Percentiles rank a stretch among this genome's conserved stretches.
phyloP scores from a whole-genome alignment of 2,888 invertebrate genomes.

The Hartigia nigra region DNA sequence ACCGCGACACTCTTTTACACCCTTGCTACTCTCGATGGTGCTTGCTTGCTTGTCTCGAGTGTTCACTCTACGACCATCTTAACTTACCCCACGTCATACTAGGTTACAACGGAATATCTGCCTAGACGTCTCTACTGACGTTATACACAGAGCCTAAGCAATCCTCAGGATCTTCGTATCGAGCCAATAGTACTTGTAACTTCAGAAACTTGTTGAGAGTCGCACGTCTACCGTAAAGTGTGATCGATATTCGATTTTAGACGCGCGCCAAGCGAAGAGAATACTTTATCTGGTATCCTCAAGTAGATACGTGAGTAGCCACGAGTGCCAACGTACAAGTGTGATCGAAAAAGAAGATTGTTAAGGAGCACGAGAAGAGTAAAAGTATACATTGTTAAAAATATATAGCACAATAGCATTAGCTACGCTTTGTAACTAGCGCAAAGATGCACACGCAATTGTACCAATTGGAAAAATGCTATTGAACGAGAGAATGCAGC shows the following conservation, averaged over 20 bases:
- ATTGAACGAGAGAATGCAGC: neutral
- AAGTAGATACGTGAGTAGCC: neutral
- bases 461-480: neutral
- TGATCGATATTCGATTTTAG: neutral
- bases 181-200: neutral
- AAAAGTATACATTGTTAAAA: neutral
- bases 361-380: neutral
- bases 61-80: neutral
- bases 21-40: neutral
- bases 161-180: neutral
- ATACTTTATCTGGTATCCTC: neutral
- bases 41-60: neutral
- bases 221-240: neutral
- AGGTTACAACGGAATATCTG: neutral
- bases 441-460: neutral
- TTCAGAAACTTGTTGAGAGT: neutral
- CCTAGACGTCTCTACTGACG: neutral
- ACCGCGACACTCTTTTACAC: conserved; percentile 16
- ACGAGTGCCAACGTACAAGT: neutral
- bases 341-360: neutral
- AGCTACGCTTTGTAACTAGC: neutral
- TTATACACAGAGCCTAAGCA: neutral
- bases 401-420: neutral
- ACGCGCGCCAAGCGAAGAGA: neutral
- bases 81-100: neutral